Conservation (phyloP, 1,140 invertebrate species). For the Tetramorium parvispinum region DNA sequence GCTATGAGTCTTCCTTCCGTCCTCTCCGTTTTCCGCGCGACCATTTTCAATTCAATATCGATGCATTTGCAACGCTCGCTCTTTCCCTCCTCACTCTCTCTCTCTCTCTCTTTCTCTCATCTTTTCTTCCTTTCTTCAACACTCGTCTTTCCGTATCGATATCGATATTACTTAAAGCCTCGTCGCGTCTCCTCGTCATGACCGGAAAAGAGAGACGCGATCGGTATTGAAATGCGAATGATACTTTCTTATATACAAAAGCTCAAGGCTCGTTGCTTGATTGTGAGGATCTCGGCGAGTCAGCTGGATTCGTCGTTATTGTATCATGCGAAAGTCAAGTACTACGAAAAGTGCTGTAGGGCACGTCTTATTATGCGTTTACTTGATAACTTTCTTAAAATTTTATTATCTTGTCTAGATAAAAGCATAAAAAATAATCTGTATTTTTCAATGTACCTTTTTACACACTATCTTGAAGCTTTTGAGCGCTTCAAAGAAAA, state of each 20-base stretch:
- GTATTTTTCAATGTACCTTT: neutral
- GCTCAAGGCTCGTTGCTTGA: neutral
- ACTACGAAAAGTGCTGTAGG: neutral
- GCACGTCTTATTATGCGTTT: neutral
- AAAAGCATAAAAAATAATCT: conserved; percentile 7
- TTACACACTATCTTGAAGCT: conserved; percentile 1
- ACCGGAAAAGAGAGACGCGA: conserved; percentile 6
- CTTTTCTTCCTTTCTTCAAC: neutral
- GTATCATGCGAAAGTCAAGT: neutral
- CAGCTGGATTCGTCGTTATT: conserved; percentile 29
- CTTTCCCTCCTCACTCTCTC: neutral
- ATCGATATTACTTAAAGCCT: conserved; percentile 71
- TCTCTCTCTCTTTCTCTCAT: neutral
- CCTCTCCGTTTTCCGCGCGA: conserved; percentile 31
- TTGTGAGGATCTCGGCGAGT: conserved; percentile 23
- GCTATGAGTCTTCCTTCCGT: neutral
- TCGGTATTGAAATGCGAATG: conserved; percentile 13
- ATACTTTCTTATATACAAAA: conserved; percentile 29
- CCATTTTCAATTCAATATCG: conserved; percentile 70
- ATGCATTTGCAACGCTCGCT: conserved; percentile 61
- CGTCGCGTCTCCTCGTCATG: conserved; percentile 35
- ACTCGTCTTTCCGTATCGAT: conserved; percentile 56
- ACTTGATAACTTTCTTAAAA: conserved; percentile 20
- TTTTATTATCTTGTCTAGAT: neutral
- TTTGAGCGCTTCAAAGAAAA: neutral